Base-by-base conservation (phyloP, 2,113 vertebrate species). In the Cyanistes caeruleus region DNA sequence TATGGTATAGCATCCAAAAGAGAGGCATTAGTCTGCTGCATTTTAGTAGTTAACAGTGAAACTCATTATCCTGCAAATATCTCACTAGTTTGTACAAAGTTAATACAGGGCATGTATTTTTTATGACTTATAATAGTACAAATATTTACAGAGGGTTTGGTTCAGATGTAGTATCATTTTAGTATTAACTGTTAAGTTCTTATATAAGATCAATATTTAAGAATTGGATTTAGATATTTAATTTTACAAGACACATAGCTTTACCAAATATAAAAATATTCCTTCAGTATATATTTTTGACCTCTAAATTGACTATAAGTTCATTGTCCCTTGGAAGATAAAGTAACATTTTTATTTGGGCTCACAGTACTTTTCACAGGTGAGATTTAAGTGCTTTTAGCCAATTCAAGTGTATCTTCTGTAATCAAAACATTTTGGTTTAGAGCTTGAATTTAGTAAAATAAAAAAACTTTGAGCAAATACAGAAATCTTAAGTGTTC, bases 101-200 rank as follows among this genome's bases (percentile, higher is more conserved):
- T 92, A 87, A 89, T 89, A 78, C 22, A 89, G 43, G 74, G 4
- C 35, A 95, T 93, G 67, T 79, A 96, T 93, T 95, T 96, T 96
- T 93, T 58, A 95, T 95, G 70, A 89, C 62, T 84, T 82, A 15
- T 19, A 69, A 75, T 60, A 84, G 28, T 93, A 59, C 65, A 79
- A 95, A 75, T 93, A 27, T 95, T 95, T 95, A 83, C 55, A 0
- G 3, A 94, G 59, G 49, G 30, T 94, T 93, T 96, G 37, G 35
- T 80, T 94, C 72, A 74, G 27, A 53, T 81, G 52, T 65, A 72
- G 80, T 82, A 75, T 84, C 28, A 60, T 81, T 96, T 89, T 60
- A 87, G 33, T 76, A 73, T 76, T 69, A 89, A 89, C 41, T 89
- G 46, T 91, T 94, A 87, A 93, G 55, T 80, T 85, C 28, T 85